phyloP scores from a whole-genome alignment of 2,113 vertebrate genomes.

The Siniperca knerii region DNA sequence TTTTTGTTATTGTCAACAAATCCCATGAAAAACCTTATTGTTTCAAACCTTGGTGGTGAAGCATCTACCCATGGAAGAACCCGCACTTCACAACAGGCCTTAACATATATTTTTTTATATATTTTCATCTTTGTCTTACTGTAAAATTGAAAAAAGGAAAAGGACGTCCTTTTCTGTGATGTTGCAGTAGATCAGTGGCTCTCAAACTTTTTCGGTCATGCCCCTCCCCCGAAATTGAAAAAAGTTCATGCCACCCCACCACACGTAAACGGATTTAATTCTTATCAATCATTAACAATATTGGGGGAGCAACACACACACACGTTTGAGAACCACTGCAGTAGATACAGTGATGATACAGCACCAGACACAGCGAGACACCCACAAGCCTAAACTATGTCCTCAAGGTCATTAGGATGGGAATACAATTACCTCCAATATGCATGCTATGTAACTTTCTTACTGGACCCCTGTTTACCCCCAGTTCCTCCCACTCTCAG shows the following conservation, averaged over 20 bases:
- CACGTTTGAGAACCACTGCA: too few relatives aligned
- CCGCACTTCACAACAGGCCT: neutral
- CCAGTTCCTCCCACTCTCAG: neutral
- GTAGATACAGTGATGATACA: conserved; percentile 30
- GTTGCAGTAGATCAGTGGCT: too few relatives aligned
- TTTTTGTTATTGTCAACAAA: neutral
- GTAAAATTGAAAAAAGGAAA: neutral
- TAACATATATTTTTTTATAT: neutral
- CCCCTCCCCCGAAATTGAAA: too few relatives aligned
- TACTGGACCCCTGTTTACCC: neutral
- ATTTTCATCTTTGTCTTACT: neutral
- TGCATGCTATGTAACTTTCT: neutral
- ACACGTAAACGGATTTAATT: too few relatives aligned
- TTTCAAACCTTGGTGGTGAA: neutral
- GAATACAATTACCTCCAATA: neutral
- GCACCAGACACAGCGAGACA: neutral
- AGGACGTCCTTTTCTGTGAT: neutral
- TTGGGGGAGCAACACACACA: too few relatives aligned
- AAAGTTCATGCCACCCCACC: too few relatives aligned
- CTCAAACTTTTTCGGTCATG: too few relatives aligned
- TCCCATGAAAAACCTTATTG: neutral
- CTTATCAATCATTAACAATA: too few relatives aligned
- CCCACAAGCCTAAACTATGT: neutral
- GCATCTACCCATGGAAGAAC: neutral
- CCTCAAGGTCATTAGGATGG: conserved; percentile 2